phyloP scores from a whole-genome alignment of 1,140 invertebrate species.

The Teleopsis dalmanni region DNA sequence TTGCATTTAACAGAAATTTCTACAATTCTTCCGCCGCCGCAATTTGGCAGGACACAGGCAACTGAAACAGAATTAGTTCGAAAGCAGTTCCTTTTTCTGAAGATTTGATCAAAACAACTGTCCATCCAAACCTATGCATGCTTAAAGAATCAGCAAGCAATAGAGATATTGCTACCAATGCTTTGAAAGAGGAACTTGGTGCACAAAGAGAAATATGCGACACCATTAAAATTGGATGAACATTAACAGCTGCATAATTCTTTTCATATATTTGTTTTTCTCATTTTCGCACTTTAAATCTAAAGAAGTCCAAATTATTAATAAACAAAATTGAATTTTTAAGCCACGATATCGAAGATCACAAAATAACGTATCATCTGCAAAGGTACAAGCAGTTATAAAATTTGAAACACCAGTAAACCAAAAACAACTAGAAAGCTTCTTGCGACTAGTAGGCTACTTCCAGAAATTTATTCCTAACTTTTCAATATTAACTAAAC shows the following conservation, averaged over 20 bases:
- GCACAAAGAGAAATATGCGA: background rate
- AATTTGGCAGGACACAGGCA: too few species aligned
- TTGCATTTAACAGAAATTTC: too few species aligned
- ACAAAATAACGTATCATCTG: conserved; percentile 17
- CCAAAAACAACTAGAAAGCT: conserved; percentile 19
- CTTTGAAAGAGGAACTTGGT: background rate
- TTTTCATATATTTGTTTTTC: too few species aligned
- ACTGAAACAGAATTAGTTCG: background rate
- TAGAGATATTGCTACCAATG: background rate
- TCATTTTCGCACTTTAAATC: too few species aligned
- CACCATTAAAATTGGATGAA: too few species aligned
- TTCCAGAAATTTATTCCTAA: conserved; percentile 23
- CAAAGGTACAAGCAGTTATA: conserved; percentile 32
- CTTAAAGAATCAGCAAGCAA: background rate
- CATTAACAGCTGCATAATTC: too few species aligned
- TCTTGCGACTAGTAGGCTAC: conserved; percentile 21
- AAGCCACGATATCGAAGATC: conserved; percentile 1
- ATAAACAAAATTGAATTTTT: conserved; percentile 1
- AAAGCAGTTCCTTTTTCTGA: background rate
- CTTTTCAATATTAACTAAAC: conserved; percentile 19
- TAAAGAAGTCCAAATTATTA: conserved; percentile 4
- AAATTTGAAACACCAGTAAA: conserved; percentile 12
- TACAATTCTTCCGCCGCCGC: too few species aligned
- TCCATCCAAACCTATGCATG: background rate
- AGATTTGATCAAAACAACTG: background rate